A percentile compares a stretch with the other conserved stretches of the same genome.
Conservation (phyloP, 2,888 invertebrate genomes). For the Synergus gifuensis region DNA sequence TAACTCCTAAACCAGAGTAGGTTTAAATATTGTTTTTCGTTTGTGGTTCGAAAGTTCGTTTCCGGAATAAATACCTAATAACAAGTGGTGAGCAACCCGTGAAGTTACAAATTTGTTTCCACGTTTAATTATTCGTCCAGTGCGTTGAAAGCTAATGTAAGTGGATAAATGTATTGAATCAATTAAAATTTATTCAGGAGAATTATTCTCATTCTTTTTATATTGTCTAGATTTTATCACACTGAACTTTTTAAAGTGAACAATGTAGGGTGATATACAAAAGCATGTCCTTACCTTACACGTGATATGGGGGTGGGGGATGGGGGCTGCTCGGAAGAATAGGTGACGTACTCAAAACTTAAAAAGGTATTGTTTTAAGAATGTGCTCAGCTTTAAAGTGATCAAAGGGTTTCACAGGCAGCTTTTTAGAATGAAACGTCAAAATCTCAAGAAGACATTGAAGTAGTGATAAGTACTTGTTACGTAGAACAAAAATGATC, state of each 20-base stretch:
- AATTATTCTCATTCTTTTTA: not conserved
- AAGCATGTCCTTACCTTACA: constrained; percentile 17
- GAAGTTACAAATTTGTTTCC: constrained; percentile 3
- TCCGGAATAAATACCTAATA: not conserved
- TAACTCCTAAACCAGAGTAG: constrained; percentile 46
- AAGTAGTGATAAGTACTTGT: not conserved
- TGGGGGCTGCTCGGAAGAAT: constrained; percentile 57
- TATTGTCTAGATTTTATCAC: not conserved
- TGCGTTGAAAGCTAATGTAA: not conserved
- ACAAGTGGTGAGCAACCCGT: not conserved
- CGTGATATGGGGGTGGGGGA: not conserved
- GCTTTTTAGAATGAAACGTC: not conserved
- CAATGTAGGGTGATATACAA: constrained; percentile 1
- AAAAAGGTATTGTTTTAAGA: constrained; percentile 66
- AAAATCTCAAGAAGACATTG: constrained; percentile 25
- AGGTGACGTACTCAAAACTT: constrained; percentile 61
- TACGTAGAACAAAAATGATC: not conserved
- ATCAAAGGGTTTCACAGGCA: constrained; percentile 30
- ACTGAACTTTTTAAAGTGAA: constrained; percentile 41
- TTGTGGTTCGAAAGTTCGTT: constrained; percentile 7
- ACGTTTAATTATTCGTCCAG: constrained; percentile 15
- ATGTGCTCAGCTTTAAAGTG: constrained; percentile 54
- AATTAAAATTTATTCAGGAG: not conserved
- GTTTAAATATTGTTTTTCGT: constrained; percentile 40
- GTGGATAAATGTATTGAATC: constrained; percentile 30